These are phyloP conservation scores for Stratiolaelaps scimitus DNA, from an alignment of 1,140 invertebrate genomes.

Conservation along the genomic window DNA sequence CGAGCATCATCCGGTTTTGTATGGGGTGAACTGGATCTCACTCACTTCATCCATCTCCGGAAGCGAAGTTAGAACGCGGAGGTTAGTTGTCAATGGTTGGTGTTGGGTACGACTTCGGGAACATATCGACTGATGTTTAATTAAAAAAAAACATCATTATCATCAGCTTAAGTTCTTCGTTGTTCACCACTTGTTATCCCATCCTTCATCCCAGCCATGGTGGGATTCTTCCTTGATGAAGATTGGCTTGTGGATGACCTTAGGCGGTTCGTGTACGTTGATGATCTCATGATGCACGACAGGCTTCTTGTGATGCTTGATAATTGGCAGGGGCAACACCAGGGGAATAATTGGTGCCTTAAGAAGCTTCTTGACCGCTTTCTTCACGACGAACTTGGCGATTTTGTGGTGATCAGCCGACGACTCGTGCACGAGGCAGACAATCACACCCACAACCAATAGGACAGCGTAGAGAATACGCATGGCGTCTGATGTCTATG, in stretches of 20 bases:
- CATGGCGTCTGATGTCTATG: not conserved
- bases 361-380: slow-evolving; percentile 14
- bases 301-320: slow-evolving; percentile 17
- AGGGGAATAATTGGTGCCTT: slow-evolving; percentile 3
- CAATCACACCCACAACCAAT: not conserved
- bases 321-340: slow-evolving; percentile 14
- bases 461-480: slow-evolving; percentile 4
- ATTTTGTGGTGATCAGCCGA: slow-evolving; percentile 25
- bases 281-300: slow-evolving; percentile 26
- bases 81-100: no score
- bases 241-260: slow-evolving; percentile 22
- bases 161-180: no score
- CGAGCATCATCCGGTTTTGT: no score
- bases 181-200: slow-evolving; percentile 16
- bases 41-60: no score
- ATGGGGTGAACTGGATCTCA: no score
- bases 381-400: slow-evolving; percentile 3
- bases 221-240: slow-evolving; percentile 4
- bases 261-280: slow-evolving; percentile 26
- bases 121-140: no score
- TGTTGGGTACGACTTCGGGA: no score
- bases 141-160: no score
- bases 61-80: no score
- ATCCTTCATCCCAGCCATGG: slow-evolving; percentile 21
- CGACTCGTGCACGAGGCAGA: not conserved